Conservation (phyloP, 1,140 invertebrate genomes). For the Macrocentrus cingulum region DNA sequence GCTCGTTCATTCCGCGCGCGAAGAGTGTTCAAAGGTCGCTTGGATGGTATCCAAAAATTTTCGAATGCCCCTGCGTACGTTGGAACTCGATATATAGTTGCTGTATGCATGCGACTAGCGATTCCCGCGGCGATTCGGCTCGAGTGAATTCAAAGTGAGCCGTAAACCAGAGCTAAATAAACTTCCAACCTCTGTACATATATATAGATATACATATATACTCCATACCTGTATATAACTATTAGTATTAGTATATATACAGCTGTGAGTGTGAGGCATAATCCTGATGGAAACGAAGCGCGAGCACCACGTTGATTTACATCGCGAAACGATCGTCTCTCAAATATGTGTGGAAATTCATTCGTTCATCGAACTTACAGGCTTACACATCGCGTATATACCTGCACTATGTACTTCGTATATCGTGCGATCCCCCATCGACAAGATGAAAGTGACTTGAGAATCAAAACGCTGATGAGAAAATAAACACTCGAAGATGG, state of each 20-base stretch:
- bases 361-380: constrained; percentile 4
- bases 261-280: neutral
- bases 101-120: neutral
- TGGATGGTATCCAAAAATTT: neutral
- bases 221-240: neutral
- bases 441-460: too few species aligned
- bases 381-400: neutral
- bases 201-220: neutral
- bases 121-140: neutral
- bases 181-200: constrained; percentile 4
- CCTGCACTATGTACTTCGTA: too few species aligned
- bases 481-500: too few species aligned
- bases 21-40: constrained; percentile 1
- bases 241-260: neutral
- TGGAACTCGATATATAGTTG: neutral
- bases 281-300: neutral
- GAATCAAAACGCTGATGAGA: too few species aligned
- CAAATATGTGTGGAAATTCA: neutral
- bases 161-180: constrained; percentile 6
- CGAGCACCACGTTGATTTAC: neutral
- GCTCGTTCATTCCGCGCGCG: too few species aligned
- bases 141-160: constrained; percentile 5
- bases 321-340: neutral
- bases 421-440: too few species aligned
- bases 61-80: neutral